Evolutionary conservation across 2,888 invertebrate genomes (phyloP).

Genomic region (Drosophila kanekoi): DNA sequence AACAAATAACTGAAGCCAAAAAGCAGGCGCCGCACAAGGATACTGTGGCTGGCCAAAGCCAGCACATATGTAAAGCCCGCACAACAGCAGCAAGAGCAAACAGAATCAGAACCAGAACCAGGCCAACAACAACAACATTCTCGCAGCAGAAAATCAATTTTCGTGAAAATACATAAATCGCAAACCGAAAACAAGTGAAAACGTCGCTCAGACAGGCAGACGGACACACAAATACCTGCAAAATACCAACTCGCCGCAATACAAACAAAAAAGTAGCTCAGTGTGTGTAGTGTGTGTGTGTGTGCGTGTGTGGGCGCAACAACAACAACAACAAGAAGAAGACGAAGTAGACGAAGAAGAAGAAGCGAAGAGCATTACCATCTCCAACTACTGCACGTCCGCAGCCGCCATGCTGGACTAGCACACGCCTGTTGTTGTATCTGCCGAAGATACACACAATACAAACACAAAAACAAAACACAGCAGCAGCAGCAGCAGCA

Average conservation of each 20-base stretch:
- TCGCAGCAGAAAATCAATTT: slow-evolving; percentile 68
- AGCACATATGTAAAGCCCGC: slow-evolving; percentile 26
- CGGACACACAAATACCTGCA: slow-evolving; percentile 11
- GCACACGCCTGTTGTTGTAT: slow-evolving; percentile 61
- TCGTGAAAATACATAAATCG: slow-evolving; percentile 64
- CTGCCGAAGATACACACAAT: slow-evolving; percentile 52
- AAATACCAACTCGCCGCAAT: slow-evolving; percentile 4
- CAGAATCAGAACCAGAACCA: slow-evolving; percentile 37
- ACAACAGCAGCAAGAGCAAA: slow-evolving; percentile 35
- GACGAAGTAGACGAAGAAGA: not conserved
- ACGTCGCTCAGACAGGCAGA: slow-evolving; percentile 13
- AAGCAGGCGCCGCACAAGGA: slow-evolving; percentile 58
- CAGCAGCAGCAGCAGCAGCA: slow-evolving; percentile 1
- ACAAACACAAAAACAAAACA: slow-evolving; percentile 22
- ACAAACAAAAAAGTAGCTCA: slow-evolving; percentile 7
- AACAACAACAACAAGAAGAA: slow-evolving; percentile 15
- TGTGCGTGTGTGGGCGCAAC: slow-evolving; percentile 19
- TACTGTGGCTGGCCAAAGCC: slow-evolving; percentile 14
- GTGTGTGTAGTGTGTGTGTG: slow-evolving; percentile 3
- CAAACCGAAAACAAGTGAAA: slow-evolving; percentile 51
- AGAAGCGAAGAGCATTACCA: slow-evolving; percentile 41
- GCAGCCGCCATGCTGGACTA: slow-evolving; percentile 71
- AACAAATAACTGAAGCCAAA: slow-evolving; percentile 44
- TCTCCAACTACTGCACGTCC: slow-evolving; percentile 36
- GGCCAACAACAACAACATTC: slow-evolving; percentile 49